phyloP scores from a whole-genome alignment of 2,797 vertebrate genomes.

The Perodicticus potto region DNA sequence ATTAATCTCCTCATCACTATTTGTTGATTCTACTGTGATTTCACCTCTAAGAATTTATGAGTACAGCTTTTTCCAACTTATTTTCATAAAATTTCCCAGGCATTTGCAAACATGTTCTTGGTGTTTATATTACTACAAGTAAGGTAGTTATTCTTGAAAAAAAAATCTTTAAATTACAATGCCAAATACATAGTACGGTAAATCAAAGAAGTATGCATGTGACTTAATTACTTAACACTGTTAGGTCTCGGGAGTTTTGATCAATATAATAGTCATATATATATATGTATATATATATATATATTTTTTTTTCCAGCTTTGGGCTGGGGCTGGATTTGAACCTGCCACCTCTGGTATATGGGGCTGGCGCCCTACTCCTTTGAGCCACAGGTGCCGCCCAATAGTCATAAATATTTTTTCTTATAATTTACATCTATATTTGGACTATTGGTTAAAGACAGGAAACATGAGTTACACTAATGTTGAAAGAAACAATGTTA shows the following conservation, averaged over 20 bases:
- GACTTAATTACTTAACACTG: neutral
- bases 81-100: constrained; percentile 13
- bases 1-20: neutral
- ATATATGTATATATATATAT: neutral
- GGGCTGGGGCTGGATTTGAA: too few species aligned
- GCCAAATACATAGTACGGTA: neutral
- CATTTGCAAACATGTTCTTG: neutral
- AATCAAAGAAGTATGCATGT: neutral
- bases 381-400: too few species aligned
- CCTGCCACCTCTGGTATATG: too few species aligned
- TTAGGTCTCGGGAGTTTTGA: neutral
- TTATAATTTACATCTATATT: neutral
- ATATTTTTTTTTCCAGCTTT: too few species aligned
- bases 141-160: constrained; percentile 33
- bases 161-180: neutral
- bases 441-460: neutral
- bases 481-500: neutral
- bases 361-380: too few species aligned
- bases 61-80: neutral
- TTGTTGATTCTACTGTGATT: neutral
- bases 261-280: neutral
- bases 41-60: neutral
- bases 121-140: neutral
- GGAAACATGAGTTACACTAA: neutral
- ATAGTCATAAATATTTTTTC: neutral